A percentile compares a stretch with the other conserved stretches of the same genome.
Conservation (phyloP, 2,888 invertebrate genomes). For the Drosophila barbarae region DNA sequence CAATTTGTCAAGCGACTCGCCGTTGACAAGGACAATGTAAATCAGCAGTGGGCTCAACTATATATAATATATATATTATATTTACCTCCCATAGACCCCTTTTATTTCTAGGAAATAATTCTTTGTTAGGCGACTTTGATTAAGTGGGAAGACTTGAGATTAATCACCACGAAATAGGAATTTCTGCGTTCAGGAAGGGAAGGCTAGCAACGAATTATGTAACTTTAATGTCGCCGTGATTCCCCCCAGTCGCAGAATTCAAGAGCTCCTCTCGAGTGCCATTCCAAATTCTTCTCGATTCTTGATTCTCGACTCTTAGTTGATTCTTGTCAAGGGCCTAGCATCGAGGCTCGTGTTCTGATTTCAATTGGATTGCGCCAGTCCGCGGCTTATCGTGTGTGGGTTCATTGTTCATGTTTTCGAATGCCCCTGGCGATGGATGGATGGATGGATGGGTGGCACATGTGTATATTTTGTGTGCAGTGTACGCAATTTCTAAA, state of each 20-base stretch:
- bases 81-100: neutral
- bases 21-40: conserved; percentile 64
- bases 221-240: conserved; percentile 24
- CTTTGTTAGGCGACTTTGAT: conserved; percentile 16
- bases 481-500: conserved; percentile 39
- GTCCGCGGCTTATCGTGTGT: conserved; percentile 42
- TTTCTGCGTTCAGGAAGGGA: neutral
- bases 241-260: conserved; percentile 16
- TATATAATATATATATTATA: neutral
- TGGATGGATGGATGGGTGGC: conserved; percentile 33
- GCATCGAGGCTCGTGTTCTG: conserved; percentile 26
- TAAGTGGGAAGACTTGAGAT: conserved; percentile 13
- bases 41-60: conserved; percentile 10
- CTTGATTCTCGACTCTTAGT: conserved; percentile 11
- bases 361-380: conserved; percentile 36
- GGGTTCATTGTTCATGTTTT: conserved; percentile 40
- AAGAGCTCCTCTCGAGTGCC: conserved; percentile 33
- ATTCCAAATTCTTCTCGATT: conserved; percentile 21
- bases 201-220: conserved; percentile 15
- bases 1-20: conserved; percentile 59
- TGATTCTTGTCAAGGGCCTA: conserved; percentile 32
- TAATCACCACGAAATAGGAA: conserved; percentile 10
- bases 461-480: conserved; percentile 23
- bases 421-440: conserved; percentile 29
- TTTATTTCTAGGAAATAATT: neutral